phyloP scores from a whole-genome alignment of 2,888 invertebrate species.

The Eulithis prunata region DNA sequence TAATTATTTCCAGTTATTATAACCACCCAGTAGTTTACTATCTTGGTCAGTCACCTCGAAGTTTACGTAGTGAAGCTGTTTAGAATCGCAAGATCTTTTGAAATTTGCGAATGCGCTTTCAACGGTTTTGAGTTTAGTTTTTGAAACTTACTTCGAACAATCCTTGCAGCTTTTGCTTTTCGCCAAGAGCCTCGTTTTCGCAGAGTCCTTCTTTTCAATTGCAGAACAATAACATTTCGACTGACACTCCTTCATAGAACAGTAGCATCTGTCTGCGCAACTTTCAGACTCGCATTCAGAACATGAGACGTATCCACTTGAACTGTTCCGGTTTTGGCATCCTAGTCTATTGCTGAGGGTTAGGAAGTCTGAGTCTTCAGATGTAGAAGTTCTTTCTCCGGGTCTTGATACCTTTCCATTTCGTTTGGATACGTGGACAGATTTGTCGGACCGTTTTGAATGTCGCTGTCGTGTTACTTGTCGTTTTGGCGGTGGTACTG shows the following conservation, averaged over 20 bases:
- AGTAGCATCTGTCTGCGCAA: slow-evolving; percentile 94
- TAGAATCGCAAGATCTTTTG: no score
- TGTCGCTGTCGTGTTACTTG: slow-evolving; percentile 71
- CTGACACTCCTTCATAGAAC: slow-evolving; percentile 87
- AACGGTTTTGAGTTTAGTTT: no score
- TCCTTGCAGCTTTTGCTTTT: slow-evolving; percentile 75
- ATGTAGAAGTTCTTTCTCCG: slow-evolving; percentile 85
- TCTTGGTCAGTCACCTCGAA: no score
- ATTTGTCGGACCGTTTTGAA: slow-evolving; percentile 72
- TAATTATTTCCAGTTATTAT: not conserved
- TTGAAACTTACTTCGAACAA: slow-evolving; percentile 73
- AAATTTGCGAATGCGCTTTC: no score
- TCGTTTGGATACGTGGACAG: slow-evolving; percentile 71
- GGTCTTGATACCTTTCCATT: slow-evolving; percentile 77
- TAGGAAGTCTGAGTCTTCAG: slow-evolving; percentile 85
- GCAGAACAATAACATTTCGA: slow-evolving; percentile 87
- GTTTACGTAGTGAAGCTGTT: no score
- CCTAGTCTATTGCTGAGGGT: slow-evolving; percentile 84
- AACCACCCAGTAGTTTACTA: not conserved
- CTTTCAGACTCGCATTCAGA: slow-evolving; percentile 96
- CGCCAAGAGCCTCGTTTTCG: slow-evolving; percentile 61
- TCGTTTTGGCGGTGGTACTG: slow-evolving; percentile 69
- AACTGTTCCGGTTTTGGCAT: slow-evolving; percentile 86
- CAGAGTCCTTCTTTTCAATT: slow-evolving; percentile 76
- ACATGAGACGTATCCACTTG: slow-evolving; percentile 92